These are phyloP conservation scores for Amphilophus citrinellus DNA, from an alignment of 2,113 vertebrate species.

Conservation along the genomic window DNA sequence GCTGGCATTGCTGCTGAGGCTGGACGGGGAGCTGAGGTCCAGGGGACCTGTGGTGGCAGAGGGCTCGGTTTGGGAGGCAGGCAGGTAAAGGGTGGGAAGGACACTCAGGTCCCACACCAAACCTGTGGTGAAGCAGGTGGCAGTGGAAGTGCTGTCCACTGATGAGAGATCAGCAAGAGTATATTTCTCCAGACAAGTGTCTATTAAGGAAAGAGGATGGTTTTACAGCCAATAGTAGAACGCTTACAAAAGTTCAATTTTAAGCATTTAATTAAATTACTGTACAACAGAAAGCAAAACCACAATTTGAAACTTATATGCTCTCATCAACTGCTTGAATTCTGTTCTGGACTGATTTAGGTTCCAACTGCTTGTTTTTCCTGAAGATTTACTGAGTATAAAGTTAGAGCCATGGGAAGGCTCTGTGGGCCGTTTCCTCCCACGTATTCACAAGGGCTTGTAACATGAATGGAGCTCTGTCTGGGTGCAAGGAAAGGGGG, in stretches of 20 bases:
- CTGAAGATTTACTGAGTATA: constrained; percentile 28
- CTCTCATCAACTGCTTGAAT: not conserved
- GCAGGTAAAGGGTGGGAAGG: constrained; percentile 84
- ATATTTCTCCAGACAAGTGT: constrained; percentile 85
- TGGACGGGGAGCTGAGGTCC: constrained; percentile 89
- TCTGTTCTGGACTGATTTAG: not conserved
- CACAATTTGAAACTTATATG: not conserved
- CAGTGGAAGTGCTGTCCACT: constrained; percentile 60
- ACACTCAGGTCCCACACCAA: constrained; percentile 92
- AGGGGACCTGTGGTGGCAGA: constrained; percentile 79
- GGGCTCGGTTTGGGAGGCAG: constrained; percentile 75
- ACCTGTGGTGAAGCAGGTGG: constrained; percentile 85
- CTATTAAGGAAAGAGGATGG: constrained; percentile 54
- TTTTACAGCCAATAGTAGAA: constrained; percentile 33
- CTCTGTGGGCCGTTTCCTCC: constrained; percentile 76
- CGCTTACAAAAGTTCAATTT: not conserved
- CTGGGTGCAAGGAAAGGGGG: constrained; percentile 58
- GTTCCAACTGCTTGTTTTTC: not conserved
- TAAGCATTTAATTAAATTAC: not conserved
- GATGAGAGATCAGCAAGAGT: constrained; percentile 80
- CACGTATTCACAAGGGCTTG: constrained; percentile 79
- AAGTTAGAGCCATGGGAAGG: constrained; percentile 53
- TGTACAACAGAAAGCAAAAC: not conserved
- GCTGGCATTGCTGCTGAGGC: constrained; percentile 82
- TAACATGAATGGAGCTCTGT: constrained; percentile 82